These are phyloP conservation scores for Caenorhabditis sp. DNA, from an alignment of 2,888 invertebrate species.

Conservation along the genomic window DNA sequence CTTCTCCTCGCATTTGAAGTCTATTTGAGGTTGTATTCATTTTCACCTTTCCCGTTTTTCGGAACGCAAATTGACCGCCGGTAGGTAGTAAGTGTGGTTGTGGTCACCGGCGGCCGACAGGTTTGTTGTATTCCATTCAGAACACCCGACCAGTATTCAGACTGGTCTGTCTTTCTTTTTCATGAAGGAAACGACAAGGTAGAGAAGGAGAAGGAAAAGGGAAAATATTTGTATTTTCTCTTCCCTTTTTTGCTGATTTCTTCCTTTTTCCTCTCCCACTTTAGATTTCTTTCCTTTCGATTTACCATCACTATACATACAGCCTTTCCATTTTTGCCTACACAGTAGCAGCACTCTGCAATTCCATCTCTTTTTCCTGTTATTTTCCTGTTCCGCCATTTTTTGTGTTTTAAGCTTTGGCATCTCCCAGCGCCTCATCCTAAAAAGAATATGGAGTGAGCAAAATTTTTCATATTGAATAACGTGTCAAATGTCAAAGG, in stretches of 20 bases:
- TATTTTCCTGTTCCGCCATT: constrained; percentile 10
- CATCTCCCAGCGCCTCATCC: too few relatives aligned
- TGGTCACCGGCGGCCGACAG: constrained; percentile 20
- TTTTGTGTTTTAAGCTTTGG: neutral
- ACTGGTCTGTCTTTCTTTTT: neutral
- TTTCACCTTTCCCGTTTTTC: constrained; percentile 18
- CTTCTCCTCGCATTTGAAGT: too few relatives aligned
- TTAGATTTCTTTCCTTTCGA: neutral
- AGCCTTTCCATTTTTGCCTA: neutral
- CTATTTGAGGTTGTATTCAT: constrained; percentile 3
- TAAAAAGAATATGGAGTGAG: neutral
- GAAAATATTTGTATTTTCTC: constrained; percentile 45
- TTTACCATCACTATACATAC: neutral
- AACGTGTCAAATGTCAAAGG: constrained; percentile 14
- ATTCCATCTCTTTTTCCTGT: constrained; percentile 48
- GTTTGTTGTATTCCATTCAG: constrained; percentile 60
- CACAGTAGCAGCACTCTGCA: constrained; percentile 19
- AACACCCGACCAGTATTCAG: constrained; percentile 46
- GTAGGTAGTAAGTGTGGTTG: too few relatives aligned
- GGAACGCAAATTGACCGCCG: constrained; percentile 36
- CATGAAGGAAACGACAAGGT: constrained; percentile 12
- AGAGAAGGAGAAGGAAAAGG: constrained; percentile 14
- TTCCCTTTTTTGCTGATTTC: constrained; percentile 30
- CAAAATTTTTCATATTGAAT: too few relatives aligned
- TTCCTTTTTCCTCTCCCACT: neutral